These are phyloP conservation scores for Tyria jacobaeae DNA, from an alignment of 2,888 invertebrate genomes.

Conservation along the genomic window DNA sequence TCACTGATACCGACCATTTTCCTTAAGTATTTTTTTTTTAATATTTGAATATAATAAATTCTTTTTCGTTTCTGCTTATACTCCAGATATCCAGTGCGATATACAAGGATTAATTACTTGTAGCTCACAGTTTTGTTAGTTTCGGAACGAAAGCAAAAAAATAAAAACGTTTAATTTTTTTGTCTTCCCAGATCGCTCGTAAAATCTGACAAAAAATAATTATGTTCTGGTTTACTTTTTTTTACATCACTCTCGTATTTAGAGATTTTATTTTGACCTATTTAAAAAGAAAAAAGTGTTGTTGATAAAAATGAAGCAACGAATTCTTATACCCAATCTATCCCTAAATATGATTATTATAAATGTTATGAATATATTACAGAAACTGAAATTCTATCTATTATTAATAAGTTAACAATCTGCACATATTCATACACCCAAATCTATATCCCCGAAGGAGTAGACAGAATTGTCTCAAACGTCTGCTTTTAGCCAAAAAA, in stretches of 20 bases:
- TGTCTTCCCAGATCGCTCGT: conserved; percentile 37
- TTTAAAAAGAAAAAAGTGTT: conserved; percentile 7
- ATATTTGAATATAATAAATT: neutral
- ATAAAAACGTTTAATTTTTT: conserved; percentile 42
- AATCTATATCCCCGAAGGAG: too few species aligned
- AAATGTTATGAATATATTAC: too few species aligned
- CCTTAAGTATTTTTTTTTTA: neutral
- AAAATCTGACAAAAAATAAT: conserved; percentile 44
- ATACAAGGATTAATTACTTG: conserved; percentile 30
- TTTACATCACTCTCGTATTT: conserved; percentile 27
- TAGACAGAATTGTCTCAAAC: too few species aligned
- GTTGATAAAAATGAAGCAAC: neutral
- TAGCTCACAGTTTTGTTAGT: conserved; percentile 41
- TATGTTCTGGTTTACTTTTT: conserved; percentile 38
- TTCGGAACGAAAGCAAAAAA: conserved; percentile 29
- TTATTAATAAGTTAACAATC: too few species aligned
- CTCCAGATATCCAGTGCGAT: conserved; percentile 7
- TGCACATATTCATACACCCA: too few species aligned
- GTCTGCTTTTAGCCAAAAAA: too few species aligned
- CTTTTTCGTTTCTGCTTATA: neutral
- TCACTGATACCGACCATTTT: neutral
- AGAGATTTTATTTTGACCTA: conserved; percentile 25
- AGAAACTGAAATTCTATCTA: too few species aligned
- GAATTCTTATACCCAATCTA: too few species aligned
- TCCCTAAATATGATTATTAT: too few species aligned